Percentiles rank a stretch among this genome's conserved stretches.
phyloP scores from a whole-genome alignment of 2,113 vertebrate genomes.

The Calidris pugnax region DNA sequence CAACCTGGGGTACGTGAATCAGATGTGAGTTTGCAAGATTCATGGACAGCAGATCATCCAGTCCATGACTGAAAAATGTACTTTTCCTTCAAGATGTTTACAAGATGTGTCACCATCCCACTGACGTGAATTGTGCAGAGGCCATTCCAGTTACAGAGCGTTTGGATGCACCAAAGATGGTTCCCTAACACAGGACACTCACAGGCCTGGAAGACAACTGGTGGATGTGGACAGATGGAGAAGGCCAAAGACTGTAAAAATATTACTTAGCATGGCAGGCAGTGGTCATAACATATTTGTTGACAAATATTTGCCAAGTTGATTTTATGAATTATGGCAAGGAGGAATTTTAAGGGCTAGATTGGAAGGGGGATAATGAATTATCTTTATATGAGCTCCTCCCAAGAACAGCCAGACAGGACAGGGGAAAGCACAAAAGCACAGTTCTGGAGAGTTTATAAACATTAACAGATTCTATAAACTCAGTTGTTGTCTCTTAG shows the following conservation, averaged over 20 bases:
- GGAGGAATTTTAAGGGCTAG: neutral
- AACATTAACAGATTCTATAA: neutral
- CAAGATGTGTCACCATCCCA: neutral
- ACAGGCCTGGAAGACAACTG: neutral
- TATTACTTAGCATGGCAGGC: neutral
- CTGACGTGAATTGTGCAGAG: rapidly evolving
- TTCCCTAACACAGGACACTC: neutral
- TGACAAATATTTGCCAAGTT: neutral
- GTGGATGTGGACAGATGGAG: neutral
- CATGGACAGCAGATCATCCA: neutral
- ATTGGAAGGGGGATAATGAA: neutral
- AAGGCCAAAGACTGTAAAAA: neutral
- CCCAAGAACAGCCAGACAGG: neutral
- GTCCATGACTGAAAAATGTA: neutral
- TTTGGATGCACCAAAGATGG: neutral
- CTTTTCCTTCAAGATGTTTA: neutral
- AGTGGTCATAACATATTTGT: neutral
- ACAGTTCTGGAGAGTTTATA: neutral
- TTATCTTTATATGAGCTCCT: neutral
- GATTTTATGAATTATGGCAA: neutral
- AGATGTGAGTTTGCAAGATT: neutral
- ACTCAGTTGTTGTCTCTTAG: neutral
- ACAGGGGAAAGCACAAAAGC: neutral
- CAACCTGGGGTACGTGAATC: neutral
- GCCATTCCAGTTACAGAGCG: rapidly evolving